Evolutionary conservation across 2,113 vertebrate genomes (phyloP).

Genomic region (Tyrannus savana): DNA sequence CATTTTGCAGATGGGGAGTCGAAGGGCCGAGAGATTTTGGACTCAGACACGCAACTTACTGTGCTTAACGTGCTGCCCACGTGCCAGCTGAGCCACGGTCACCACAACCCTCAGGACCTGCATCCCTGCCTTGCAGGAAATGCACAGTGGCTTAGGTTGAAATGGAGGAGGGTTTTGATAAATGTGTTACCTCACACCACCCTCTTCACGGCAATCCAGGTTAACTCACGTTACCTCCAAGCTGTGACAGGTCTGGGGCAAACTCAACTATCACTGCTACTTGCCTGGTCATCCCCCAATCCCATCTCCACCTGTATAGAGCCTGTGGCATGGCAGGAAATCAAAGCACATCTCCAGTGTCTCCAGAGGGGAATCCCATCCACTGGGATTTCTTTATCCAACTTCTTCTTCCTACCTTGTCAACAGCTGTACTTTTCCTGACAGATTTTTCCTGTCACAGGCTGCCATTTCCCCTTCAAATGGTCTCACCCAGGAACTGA

Average conservation of each 20-base stretch:
- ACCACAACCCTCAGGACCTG: neutral
- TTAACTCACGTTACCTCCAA: neutral
- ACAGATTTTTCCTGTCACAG: neutral
- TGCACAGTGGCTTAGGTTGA: neutral
- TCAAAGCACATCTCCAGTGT: neutral
- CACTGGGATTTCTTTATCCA: neutral
- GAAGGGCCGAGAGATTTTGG: constrained; percentile 53
- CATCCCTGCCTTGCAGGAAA: constrained; percentile 42
- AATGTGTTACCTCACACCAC: neutral
- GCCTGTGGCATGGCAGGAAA: neutral
- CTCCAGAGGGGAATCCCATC: neutral
- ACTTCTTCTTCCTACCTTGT: neutral
- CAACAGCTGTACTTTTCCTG: neutral
- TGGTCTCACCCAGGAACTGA: neutral
- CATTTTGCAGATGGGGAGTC: constrained; percentile 49
- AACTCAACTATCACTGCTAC: neutral
- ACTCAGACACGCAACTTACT: neutral
- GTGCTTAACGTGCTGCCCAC: neutral
- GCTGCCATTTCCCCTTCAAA: neutral
- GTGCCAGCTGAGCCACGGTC: constrained; percentile 25
- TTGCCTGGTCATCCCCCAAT: neutral
- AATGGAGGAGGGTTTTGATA: neutral
- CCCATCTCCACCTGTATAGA: neutral
- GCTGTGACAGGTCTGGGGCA: neutral
- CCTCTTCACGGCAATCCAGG: neutral